Conservation (phyloP, 2,888 invertebrate species). For the Nemotelus nigrinus region DNA sequence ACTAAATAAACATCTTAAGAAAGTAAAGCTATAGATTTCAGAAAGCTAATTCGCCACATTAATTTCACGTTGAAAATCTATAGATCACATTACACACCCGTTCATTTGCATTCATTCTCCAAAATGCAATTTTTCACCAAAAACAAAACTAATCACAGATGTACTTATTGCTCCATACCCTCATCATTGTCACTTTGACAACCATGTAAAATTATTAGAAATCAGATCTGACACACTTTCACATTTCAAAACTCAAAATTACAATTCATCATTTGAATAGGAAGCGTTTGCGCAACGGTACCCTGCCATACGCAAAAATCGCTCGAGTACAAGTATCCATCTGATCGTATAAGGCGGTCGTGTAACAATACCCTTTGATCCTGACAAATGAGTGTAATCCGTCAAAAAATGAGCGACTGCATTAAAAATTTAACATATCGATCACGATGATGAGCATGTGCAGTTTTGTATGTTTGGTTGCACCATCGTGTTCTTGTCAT, state of each 20-base stretch:
- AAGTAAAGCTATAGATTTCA: too few relatives aligned
- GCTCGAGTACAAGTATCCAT: neutral
- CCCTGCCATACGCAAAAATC: neutral
- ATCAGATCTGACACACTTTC: slow-evolving; percentile 30
- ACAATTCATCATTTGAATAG: neutral
- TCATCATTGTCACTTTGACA: slow-evolving; percentile 24
- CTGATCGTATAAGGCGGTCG: slow-evolving; percentile 16
- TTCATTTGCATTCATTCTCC: too few relatives aligned
- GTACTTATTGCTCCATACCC: neutral
- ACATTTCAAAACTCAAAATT: neutral
- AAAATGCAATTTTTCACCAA: too few relatives aligned
- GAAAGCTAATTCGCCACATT: too few relatives aligned
- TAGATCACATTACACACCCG: too few relatives aligned
- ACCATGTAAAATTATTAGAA: slow-evolving; percentile 15
- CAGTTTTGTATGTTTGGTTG: neutral
- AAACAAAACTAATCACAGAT: too few relatives aligned
- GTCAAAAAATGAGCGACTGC: slow-evolving; percentile 30
- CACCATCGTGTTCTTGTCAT: slow-evolving; percentile 25
- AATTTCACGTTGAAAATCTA: too few relatives aligned
- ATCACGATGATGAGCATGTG: slow-evolving; percentile 25
- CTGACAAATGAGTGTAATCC: slow-evolving; percentile 39
- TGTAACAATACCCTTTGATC: slow-evolving; percentile 36
- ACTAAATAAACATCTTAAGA: too few relatives aligned
- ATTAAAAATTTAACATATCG: slow-evolving; percentile 34
- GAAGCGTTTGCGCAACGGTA: neutral